Base-by-base conservation (phyloP, 2,888 invertebrate genomes). In the Aspidiotus destructor region DNA sequence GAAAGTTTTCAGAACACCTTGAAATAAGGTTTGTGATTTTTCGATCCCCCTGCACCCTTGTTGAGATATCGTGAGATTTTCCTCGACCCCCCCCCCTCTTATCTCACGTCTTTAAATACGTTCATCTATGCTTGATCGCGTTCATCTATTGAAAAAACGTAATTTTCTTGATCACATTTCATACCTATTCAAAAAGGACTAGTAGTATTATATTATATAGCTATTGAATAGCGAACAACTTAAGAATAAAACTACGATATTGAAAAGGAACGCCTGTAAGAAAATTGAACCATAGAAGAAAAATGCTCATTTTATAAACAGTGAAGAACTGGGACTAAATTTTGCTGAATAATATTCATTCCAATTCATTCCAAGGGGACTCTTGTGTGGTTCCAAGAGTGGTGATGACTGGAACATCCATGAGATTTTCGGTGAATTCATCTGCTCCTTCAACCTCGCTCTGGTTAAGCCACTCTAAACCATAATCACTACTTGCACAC, bases 321-420 rank as follows among this genome's bases (percentile, higher is more conserved):
- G 9, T 8, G 13, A 8, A 8, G 16, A 55, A 55, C 55, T 55
- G n/a, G n/a, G n/a, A 55, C n/a, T 55, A 55, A 55, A 16, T 13
- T 55, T 55, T 8, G 9, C n/a, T 13, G 15, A 55, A 55, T 10
- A n/a, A n/a, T 55, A 55, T 55, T 55, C n/a, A 55, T 55, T 55
- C 55, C 15, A 55, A 55, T 55, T 55, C 55, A 55, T 10, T 55
- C 55, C 55, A 55, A 8, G 55, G 55, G 15, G 55, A 55, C 55
- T 55, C 55, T 13, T 55, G 55, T 15, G 15, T 15, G 16, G 55
- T 55, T 15, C 15, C 55, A 55, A 55, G 55, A 55, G 55, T 55
- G n/a, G n/a, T n/a, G 55, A 55, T n/a, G 9, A 55, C 16, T 55
- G 16, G 55, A 55, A 55, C 55, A 11, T 15, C 13, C 55, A 55